These are phyloP conservation scores for Lepidochitona cinerea DNA, from an alignment of 2,888 invertebrate species.

Conservation along the genomic window DNA sequence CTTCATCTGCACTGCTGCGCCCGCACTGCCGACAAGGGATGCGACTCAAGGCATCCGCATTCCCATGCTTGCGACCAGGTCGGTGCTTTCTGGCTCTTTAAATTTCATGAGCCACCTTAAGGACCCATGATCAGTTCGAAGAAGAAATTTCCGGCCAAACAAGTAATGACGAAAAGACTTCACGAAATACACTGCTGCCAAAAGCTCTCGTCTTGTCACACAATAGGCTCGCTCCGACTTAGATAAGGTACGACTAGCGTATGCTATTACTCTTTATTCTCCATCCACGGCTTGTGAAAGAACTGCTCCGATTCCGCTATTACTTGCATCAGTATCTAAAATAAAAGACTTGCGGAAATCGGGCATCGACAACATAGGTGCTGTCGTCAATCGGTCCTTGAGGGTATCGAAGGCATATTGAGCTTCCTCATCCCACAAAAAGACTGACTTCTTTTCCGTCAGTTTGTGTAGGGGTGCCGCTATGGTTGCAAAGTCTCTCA, in stretches of 20 bases:
- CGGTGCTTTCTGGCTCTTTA: conserved; percentile 18
- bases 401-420: conserved; percentile 23
- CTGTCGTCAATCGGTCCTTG: conserved; percentile 19
- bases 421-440: conserved; percentile 17
- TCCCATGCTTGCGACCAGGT: conserved; percentile 20
- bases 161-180: conserved; percentile 31
- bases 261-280: conserved; percentile 31
- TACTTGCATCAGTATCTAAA: conserved; percentile 38
- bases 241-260: conserved; percentile 20
- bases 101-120: conserved; percentile 24
- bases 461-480: conserved; percentile 4
- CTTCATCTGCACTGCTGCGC: neutral
- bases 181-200: conserved; percentile 23
- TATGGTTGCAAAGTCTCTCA: neutral
- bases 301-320: conserved; percentile 28
- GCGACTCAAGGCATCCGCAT: conserved; percentile 22
- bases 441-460: conserved; percentile 10
- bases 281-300: conserved; percentile 19
- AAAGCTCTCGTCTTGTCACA: conserved; percentile 28
- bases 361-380: conserved; percentile 31
- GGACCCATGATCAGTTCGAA: conserved; percentile 35
- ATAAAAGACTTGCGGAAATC: conserved; percentile 15
- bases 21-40: conserved; percentile 11
- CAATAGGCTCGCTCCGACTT: conserved; percentile 27
- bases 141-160: conserved; percentile 21